Evolutionary conservation across 2,888 invertebrate genomes (phyloP).

Genomic region (Microctonus hyperodae): DNA sequence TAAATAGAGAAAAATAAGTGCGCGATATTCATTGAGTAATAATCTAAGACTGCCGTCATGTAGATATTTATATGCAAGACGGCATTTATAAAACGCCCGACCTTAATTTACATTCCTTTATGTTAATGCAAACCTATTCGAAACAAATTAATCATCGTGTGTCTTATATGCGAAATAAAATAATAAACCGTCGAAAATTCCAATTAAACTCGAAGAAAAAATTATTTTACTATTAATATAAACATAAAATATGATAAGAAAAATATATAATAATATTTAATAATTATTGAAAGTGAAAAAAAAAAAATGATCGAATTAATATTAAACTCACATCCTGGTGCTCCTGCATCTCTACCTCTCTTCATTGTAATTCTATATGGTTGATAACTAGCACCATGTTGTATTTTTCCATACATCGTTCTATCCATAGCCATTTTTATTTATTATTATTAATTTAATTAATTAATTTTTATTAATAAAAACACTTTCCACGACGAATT

Average conservation of each 20-base stretch:
- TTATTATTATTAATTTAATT: not conserved
- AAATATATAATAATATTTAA: not conserved
- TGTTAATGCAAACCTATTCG: conserved; percentile 18
- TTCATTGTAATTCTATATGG: conserved; percentile 85
- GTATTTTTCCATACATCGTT: conserved; percentile 89
- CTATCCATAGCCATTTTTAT: conserved; percentile 73
- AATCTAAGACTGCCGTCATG: conserved; percentile 23
- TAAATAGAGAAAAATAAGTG: not conserved
- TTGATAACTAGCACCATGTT: conserved; percentile 79
- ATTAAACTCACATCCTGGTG: conserved; percentile 83
- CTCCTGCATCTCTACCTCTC: conserved; percentile 71
- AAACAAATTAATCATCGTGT: not conserved
- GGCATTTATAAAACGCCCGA: conserved; percentile 7
- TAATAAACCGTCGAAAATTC: not conserved
- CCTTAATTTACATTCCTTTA: conserved; percentile 29
- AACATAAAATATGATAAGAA: not conserved
- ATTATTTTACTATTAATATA: not conserved
- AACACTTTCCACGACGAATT: not conserved
- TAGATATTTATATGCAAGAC: conserved; percentile 24
- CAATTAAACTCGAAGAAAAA: too few relatives aligned
- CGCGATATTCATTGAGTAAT: conserved; percentile 18
- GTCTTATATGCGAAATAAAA: not conserved
- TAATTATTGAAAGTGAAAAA: not conserved
- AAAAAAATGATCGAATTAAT: conserved; percentile 27
- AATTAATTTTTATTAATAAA: too few relatives aligned